Evolutionary conservation across 2,113 vertebrate species (phyloP).

Genomic region (Cygnus atratus): DNA sequence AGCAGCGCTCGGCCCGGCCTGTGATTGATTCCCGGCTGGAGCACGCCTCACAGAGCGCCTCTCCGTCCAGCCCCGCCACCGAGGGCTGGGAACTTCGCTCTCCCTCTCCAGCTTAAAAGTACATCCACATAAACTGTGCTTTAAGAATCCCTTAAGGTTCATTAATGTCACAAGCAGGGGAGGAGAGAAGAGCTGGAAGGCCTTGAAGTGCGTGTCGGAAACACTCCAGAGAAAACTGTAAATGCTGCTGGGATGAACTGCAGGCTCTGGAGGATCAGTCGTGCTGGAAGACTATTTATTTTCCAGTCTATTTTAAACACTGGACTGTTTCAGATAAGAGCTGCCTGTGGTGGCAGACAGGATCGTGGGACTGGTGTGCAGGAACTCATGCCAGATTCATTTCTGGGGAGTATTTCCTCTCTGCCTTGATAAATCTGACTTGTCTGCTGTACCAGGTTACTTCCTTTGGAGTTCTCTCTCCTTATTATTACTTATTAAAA

Average conservation of each 20-base stretch:
- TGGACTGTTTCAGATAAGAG: slow-evolving; percentile 79
- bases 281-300: slow-evolving; percentile 74
- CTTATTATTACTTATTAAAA: slow-evolving; percentile 77
- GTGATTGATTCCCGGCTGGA: slow-evolving; percentile 71
- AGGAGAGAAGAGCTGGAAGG: slow-evolving; percentile 67
- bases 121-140: slow-evolving; percentile 50
- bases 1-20: slow-evolving; percentile 26
- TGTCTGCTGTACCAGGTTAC: slow-evolving; percentile 76
- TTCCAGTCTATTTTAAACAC: slow-evolving; percentile 79
- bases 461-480: slow-evolving; percentile 72
- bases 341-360: slow-evolving; percentile 76
- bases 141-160: slow-evolving; percentile 64
- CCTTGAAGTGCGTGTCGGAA: slow-evolving; percentile 73
- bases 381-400: slow-evolving; percentile 77
- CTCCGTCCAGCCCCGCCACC: background rate
- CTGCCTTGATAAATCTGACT: slow-evolving; percentile 74
- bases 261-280: slow-evolving; percentile 73
- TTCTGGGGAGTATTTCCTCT: slow-evolving; percentile 79
- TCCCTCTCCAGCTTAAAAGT: slow-evolving; percentile 41
- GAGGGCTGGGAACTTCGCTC: background rate
- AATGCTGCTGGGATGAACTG: slow-evolving; percentile 76
- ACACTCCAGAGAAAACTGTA: slow-evolving; percentile 76
- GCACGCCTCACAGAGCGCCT: background rate
- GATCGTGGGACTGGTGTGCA: slow-evolving; percentile 77
- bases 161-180: slow-evolving; percentile 68